Evolutionary conservation across 2,113 vertebrate genomes (phyloP).

Genomic region (Bettongia penicillata): DNA sequence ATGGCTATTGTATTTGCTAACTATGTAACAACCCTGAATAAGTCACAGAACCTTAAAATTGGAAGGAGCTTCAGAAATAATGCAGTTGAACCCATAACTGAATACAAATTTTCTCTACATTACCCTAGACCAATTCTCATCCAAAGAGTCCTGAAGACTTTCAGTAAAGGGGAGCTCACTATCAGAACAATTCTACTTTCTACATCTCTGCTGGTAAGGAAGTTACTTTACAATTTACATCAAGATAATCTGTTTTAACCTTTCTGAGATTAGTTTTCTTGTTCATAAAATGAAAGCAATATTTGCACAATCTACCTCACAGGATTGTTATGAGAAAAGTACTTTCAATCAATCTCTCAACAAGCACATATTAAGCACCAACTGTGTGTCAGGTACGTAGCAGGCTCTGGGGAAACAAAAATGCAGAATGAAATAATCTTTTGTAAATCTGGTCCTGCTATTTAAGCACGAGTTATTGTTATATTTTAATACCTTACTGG

Average conservation of each 20-base stretch:
- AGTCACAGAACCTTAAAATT: not conserved
- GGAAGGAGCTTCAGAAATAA: not conserved
- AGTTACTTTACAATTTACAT: not conserved
- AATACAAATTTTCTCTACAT: not conserved
- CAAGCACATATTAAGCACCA: not conserved
- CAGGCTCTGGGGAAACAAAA: not conserved
- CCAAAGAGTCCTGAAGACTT: not conserved
- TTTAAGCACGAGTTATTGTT: not conserved
- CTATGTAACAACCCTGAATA: not conserved
- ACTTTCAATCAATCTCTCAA: not conserved
- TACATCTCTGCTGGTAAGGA: not conserved
- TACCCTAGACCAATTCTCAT: not conserved
- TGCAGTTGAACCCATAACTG: not conserved
- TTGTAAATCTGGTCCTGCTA: not conserved
- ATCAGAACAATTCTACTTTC: not conserved
- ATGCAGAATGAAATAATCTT: not conserved
- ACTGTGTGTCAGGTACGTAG: not conserved
- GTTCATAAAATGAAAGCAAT: not conserved
- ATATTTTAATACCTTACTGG: not conserved
- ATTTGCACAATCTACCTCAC: not conserved
- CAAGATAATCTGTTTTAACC: not conserved
- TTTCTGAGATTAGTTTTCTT: not conserved
- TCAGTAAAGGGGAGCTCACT: not conserved
- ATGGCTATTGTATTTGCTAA: not conserved
- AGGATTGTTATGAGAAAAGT: not conserved